phyloP scores from a whole-genome alignment of 2,888 invertebrate genomes.

The Apotomis turbidana region DNA sequence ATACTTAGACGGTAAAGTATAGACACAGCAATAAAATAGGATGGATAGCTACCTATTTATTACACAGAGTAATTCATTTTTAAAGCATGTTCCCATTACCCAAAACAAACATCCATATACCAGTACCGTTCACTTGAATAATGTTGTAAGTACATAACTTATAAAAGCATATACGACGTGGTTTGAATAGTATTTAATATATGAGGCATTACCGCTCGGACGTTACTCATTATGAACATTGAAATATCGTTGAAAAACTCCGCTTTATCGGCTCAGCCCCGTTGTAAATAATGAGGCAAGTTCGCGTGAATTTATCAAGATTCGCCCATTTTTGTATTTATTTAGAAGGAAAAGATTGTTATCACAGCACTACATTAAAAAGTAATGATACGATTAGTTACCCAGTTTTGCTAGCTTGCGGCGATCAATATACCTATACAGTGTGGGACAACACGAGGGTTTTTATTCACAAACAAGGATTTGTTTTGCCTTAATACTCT shows the following conservation, averaged over 20 bases:
- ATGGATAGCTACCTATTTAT: too few species aligned
- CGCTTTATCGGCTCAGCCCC: not conserved
- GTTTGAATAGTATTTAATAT: not conserved
- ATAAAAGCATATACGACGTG: not conserved
- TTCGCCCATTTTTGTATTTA: not conserved
- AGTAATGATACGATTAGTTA: too few species aligned
- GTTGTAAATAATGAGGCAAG: constrained; percentile 39
- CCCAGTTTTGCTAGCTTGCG: too few species aligned
- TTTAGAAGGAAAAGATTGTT: too few species aligned
- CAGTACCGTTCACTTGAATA: not conserved
- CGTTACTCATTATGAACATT: constrained; percentile 39
- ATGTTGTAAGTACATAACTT: not conserved
- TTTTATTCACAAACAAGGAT: too few species aligned
- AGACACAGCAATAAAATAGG: too few species aligned
- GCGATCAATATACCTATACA: too few species aligned
- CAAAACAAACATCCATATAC: not conserved
- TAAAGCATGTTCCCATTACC: not conserved
- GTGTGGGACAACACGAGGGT: too few species aligned
- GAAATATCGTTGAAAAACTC: constrained; percentile 28
- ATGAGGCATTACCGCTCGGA: not conserved
- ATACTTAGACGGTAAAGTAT: too few species aligned
- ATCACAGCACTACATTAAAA: too few species aligned
- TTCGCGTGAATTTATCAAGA: constrained; percentile 9
- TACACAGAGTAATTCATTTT: not conserved
- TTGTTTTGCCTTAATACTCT: too few species aligned